Evolutionary conservation across 2,888 invertebrate genomes (phyloP), one percentile per base, ranked within the genome.

Genomic region (Cepaea hortensis): DNA sequence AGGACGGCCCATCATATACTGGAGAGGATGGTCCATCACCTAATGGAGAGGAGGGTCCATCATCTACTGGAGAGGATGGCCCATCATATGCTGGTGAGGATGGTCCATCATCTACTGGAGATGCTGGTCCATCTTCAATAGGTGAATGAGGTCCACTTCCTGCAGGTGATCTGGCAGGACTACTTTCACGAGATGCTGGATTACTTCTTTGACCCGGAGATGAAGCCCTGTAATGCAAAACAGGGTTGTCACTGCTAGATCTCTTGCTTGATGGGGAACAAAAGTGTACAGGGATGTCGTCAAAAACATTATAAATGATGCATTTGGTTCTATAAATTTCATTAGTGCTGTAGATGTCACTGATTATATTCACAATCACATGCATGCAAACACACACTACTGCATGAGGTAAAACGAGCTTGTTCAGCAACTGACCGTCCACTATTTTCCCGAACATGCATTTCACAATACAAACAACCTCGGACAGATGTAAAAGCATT

Each of bases 41-140:
- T 61, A 85, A 86, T 7, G 85, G 85, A 50, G 77, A 77, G n/a
- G 46, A 62, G 20, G 80, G 81, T 11, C 23, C 65, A 65, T 77
- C 68, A 5, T 61, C 83, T 7, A 1, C 61, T 48, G 77, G 86
- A 20, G 87, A 86, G 70, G 84, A 81, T 15, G 62, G 84, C 0
- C 81, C 81, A 6, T 65, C 86, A 86, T 88, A 88, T 23, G 87
- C 82, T 6, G 90, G 90, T n/a, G 90, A 89, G 1, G 86, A 81
- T 18, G 85, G 82, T 55, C 46, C 87, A 89, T 87, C 87, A 35
- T 87, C 83, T 70, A 85, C 87, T 6, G 90, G 90, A 20, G 90
- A 89, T 1, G 86, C 81, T 18, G 85, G 82, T 55, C 46, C 87
- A 89, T 89, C 90, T 48, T 70, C 77, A 50, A 80, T 61, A 77